phyloP scores from a whole-genome alignment of 92 coral and sea anemone genomes.

The Porites divaricata region DNA sequence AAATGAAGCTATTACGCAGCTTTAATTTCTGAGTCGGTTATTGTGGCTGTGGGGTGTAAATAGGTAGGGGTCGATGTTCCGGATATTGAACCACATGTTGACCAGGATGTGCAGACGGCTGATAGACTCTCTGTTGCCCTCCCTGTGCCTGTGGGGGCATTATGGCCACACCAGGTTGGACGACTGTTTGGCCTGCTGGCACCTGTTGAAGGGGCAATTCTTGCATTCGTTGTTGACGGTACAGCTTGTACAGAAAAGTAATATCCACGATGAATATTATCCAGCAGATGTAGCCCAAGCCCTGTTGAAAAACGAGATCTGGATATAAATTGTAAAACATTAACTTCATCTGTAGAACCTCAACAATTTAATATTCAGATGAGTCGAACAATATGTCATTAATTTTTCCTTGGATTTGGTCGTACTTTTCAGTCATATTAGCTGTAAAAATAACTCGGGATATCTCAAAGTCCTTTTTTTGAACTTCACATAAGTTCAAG shows the following conservation, averaged over 20 bases:
- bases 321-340: too few relatives aligned
- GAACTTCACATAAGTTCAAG: too few relatives aligned
- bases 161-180: slow-evolving; percentile 19
- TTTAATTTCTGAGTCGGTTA: neutral
- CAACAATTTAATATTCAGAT: too few relatives aligned
- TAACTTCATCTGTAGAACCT: too few relatives aligned
- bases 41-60: neutral
- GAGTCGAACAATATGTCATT: too few relatives aligned
- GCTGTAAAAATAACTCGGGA: too few relatives aligned
- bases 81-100: slow-evolving; percentile 25
- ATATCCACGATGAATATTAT: slow-evolving; percentile 61
- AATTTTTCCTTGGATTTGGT: too few relatives aligned
- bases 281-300: slow-evolving; percentile 55
- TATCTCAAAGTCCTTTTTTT: too few relatives aligned
- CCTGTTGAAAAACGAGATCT: slow-evolving; percentile 10
- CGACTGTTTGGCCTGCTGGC: slow-evolving; percentile 2
- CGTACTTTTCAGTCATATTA: too few relatives aligned
- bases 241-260: slow-evolving; percentile 47
- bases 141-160: slow-evolving; percentile 6
- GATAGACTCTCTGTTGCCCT: slow-evolving; percentile 7
- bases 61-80: slow-evolving; percentile 8
- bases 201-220: neutral
- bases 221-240: slow-evolving; percentile 28
- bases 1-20: neutral
- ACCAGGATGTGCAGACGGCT: slow-evolving; percentile 26